Conservation (phyloP, 2,113 vertebrate species). For the Neolamprologus caudopunctatus region DNA sequence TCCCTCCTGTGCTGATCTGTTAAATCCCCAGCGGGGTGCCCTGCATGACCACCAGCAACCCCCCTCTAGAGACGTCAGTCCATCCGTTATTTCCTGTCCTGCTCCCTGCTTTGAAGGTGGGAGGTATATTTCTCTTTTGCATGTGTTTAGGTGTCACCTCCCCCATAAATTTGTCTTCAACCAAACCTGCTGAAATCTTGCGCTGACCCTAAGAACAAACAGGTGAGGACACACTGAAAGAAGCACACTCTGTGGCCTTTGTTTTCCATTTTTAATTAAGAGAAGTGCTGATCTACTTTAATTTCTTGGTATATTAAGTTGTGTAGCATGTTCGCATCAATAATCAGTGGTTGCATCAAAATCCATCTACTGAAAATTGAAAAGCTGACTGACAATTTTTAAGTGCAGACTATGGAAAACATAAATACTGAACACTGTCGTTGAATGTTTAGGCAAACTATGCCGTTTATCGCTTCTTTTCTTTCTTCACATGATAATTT, state of each 20-base stretch:
- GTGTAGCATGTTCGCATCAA: not conserved
- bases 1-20: not conserved
- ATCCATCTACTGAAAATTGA: not conserved
- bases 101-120: slow-evolving; percentile 17
- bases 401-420: not conserved
- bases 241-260: not conserved
- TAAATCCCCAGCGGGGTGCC: slow-evolving; percentile 20
- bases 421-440: not conserved
- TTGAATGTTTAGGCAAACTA: not conserved
- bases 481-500: not conserved
- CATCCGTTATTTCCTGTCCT: not conserved
- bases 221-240: not conserved
- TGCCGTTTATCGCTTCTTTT: not conserved
- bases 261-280: not conserved
- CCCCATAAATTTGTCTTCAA: not conserved
- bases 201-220: not conserved
- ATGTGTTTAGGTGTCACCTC: not conserved
- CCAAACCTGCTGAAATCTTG: not conserved
- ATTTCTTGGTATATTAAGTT: not conserved
- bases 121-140: slow-evolving; percentile 9
- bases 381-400: not conserved
- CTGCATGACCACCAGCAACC: not conserved
- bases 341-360: not conserved
- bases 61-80: not conserved
- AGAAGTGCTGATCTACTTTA: not conserved